These are phyloP conservation scores for Stenurella melanura DNA, from an alignment of 2,888 invertebrate genomes.

Conservation along the genomic window DNA sequence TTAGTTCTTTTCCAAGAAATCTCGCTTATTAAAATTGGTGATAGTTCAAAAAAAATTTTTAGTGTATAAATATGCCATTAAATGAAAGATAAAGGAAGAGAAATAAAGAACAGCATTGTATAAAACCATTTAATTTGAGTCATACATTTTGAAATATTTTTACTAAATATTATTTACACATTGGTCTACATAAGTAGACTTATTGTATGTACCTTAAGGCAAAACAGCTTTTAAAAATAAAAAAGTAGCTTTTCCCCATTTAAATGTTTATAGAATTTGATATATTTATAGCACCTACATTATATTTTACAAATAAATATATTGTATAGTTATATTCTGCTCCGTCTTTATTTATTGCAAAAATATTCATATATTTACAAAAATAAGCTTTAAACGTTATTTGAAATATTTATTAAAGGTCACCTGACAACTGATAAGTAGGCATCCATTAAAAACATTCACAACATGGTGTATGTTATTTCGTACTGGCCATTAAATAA, in stretches of 20 bases:
- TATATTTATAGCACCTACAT: constrained; percentile 17
- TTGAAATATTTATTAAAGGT: not conserved
- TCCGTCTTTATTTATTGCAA: constrained; percentile 17
- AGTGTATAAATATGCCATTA: too few species aligned
- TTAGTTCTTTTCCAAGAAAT: too few species aligned
- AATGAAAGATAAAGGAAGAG: not conserved
- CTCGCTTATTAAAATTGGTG: too few species aligned
- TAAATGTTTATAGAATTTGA: not conserved
- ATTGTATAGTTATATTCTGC: not conserved
- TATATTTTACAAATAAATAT: constrained; percentile 9
- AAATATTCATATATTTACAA: constrained; percentile 35
- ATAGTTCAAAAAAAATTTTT: too few species aligned
- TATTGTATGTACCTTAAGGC: constrained; percentile 39
- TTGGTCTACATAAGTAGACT: constrained; percentile 33
- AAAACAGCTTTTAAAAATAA: constrained; percentile 19
- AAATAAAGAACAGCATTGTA: constrained; percentile 14
- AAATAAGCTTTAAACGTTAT: not conserved
- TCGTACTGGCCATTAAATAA: constrained; percentile 24
- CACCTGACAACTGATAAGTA: not conserved
- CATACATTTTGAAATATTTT: constrained; percentile 35
- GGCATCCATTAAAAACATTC: constrained; percentile 8
- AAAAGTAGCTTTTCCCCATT: constrained; percentile 1
- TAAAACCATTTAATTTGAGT: constrained; percentile 40
- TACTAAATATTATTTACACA: constrained; percentile 34
- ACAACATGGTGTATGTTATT: constrained; percentile 7